Evolutionary conservation across 2,797 vertebrate genomes (phyloP), one percentile per base, ranked within the genome.

Genomic region (Tachyglossus aculeatus): DNA sequence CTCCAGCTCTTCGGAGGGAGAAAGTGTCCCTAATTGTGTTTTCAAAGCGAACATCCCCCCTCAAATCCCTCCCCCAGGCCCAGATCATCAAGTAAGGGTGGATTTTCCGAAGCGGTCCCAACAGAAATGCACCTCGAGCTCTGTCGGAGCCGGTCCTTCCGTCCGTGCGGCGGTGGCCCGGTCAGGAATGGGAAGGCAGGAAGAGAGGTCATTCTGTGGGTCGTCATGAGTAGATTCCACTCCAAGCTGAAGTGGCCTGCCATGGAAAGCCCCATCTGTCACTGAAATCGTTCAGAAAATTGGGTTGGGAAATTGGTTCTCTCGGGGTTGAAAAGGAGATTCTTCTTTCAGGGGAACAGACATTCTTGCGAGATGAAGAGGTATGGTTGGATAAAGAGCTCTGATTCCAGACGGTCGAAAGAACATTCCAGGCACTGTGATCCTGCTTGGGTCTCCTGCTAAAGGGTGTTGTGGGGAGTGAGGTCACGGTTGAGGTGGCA

Each of bases 181-280:
- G 78, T 80, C 75, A 86, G 66, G 71, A 38, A 6, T 4, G 63
- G 71, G 71, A 69, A 70, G 78, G 66, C 70, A 75, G 32, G 59
- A 77, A 74, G 83, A 67, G 77, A 32, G 0, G 39, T 69, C 58
- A 16, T 67, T 76, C 67, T 74, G 77, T 84, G 86, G 80, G 79
- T 57, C 4, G 78, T 69, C 44, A 61, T 61, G 37, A 66, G 53
- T 56, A 73, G 72, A 69, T 78, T 68, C 68, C 71, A 59, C 75
- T 83, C 47, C 3, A 1, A 0, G 62, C 77, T 73, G 75, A 86
- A 81, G 73, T 76, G 82, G 66, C 63, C 63, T 67, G 52, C 43
- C 67, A 81, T 80, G 78, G 82, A 60, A 70, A 81, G 75, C 67
- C 71, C 82, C 86, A 83, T 86, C 84, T 88, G 86, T 71, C 82